A percentile compares a stretch with the other conserved stretches of the same genome.
Conservation (phyloP, 37 sponge, comb jelly and placozoan genomes). For the Aphrocallistes beatrix region DNA sequence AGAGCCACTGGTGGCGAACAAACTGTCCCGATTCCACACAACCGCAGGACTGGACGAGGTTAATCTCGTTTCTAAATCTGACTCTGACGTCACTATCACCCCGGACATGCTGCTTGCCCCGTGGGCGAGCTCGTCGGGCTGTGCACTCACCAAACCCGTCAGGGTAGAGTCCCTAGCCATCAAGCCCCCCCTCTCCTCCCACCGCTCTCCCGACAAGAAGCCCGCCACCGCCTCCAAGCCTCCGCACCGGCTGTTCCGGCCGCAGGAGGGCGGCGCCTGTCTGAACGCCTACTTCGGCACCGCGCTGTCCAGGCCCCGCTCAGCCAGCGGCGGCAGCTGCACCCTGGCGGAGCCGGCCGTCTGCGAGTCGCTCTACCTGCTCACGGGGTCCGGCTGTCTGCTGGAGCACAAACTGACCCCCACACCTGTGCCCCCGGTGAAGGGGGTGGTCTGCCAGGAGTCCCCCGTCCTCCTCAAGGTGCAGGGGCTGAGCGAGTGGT, state of each 20-base stretch:
- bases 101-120: not conserved
- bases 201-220: not conserved
- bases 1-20: constrained; percentile 60
- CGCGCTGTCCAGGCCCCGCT: not conserved
- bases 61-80: not conserved
- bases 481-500: constrained; percentile 2
- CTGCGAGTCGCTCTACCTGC: not conserved
- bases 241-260: not conserved
- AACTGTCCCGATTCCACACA: constrained; percentile 73
- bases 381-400: not conserved
- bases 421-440: not conserved
- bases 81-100: not conserved
- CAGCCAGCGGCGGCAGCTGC: not conserved
- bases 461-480: not conserved
- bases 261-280: not conserved
- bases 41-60: constrained; percentile 74
- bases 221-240: not conserved
- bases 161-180: not conserved
- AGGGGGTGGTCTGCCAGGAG: not conserved
- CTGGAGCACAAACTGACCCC: constrained; percentile 18
- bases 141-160: not conserved
- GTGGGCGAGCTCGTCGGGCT: not conserved
- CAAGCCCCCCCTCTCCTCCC: constrained; percentile 9
- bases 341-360: not conserved
- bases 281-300: constrained; percentile 14